A percentile compares a stretch with the other conserved stretches of the same genome.
phyloP scores from a whole-genome alignment of 2,113 vertebrate species.

The Gymnarchus niloticus region DNA sequence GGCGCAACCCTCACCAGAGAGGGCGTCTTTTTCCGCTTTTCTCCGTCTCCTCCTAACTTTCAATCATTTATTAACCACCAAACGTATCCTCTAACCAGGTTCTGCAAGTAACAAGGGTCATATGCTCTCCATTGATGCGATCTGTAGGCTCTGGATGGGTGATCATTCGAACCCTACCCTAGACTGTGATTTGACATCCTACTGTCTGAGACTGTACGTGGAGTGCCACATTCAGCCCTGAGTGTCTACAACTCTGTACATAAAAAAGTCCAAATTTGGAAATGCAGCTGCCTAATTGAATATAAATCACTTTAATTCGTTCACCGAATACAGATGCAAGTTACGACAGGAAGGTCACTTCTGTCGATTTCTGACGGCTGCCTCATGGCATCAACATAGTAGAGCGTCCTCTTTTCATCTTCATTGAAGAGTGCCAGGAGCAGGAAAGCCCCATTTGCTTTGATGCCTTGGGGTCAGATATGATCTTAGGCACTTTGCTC shows the following conservation, averaged over 20 bases:
- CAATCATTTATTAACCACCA: background rate
- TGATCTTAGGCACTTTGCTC: background rate
- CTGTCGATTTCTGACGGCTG: background rate
- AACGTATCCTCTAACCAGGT: background rate
- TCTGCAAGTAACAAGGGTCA: background rate
- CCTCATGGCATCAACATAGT: background rate
- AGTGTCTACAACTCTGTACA: background rate
- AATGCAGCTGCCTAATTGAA: background rate
- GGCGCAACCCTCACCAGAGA: background rate
- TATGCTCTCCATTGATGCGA: background rate
- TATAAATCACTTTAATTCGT: background rate
- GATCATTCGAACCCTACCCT: background rate
- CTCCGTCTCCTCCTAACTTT: background rate
- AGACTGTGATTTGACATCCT: background rate
- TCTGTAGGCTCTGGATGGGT: background rate
- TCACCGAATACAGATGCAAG: background rate
- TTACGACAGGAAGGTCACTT: background rate
- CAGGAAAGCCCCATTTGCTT: background rate
- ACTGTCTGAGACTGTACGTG: background rate
- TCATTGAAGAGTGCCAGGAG: background rate
- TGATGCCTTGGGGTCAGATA: background rate
- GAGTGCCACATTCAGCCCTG: background rate
- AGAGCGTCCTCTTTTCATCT: background rate
- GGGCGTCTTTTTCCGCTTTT: background rate
- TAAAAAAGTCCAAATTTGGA: background rate